Percentiles rank a stretch among this genome's conserved stretches.
These are phyloP conservation scores for Microctonus brassicae DNA, from an alignment of 2,888 invertebrate species.

Conservation along the genomic window DNA sequence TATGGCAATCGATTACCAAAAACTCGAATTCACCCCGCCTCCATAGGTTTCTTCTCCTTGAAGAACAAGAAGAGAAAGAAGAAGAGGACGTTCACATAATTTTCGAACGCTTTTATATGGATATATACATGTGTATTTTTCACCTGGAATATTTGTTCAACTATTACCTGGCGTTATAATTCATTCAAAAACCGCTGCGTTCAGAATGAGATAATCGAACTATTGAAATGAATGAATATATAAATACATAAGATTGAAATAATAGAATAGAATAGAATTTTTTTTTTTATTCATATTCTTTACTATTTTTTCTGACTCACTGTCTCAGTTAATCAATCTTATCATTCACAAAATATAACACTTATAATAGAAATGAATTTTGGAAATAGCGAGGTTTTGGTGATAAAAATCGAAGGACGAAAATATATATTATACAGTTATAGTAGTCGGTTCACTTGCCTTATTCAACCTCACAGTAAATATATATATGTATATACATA, in stretches of 20 bases:
- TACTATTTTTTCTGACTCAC: not conserved
- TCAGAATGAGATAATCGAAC: slow-evolving; percentile 5
- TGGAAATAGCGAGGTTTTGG: not conserved
- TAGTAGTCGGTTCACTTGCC: not conserved
- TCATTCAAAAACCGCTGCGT: not conserved
- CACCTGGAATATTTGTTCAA: slow-evolving; percentile 14
- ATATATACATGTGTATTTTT: not conserved
- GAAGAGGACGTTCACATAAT: slow-evolving; percentile 10
- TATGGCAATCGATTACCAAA: slow-evolving; percentile 49
- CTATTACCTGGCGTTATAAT: slow-evolving; percentile 7
- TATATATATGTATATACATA: not conserved
- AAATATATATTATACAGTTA: not conserved
- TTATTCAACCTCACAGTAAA: too few species aligned
- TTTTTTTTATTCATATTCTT: not conserved
- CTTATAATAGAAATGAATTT: not conserved
- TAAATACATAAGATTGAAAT: not conserved
- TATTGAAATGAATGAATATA: not conserved
- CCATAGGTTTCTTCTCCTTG: slow-evolving; percentile 9
- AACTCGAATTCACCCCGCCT: slow-evolving; percentile 28
- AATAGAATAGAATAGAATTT: not conserved
- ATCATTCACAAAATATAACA: not conserved
- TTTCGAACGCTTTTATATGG: not conserved
- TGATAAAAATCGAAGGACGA: slow-evolving; percentile 13
- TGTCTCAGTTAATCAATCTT: not conserved
- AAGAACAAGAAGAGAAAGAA: slow-evolving; percentile 11